Evolutionary conservation across 2,888 invertebrate genomes (phyloP).

Genomic region (Bombylius discolor): DNA sequence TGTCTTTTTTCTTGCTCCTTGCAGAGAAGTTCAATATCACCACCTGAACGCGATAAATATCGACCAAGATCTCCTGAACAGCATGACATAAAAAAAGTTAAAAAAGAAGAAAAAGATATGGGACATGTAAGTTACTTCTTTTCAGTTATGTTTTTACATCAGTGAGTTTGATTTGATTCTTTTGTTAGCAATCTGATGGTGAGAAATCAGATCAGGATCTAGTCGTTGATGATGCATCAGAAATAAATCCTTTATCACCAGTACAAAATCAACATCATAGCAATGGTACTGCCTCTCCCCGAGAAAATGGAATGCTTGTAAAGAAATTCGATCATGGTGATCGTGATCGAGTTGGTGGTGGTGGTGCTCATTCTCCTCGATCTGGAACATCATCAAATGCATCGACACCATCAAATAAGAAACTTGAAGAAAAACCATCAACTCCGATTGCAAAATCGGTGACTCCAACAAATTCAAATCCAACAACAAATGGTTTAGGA

Average conservation of each 20-base stretch:
- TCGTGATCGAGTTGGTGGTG: conserved; percentile 24
- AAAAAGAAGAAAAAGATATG: conserved; percentile 73
- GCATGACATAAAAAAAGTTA: conserved; percentile 51
- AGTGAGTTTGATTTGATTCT: background rate
- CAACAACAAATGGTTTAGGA: conserved; percentile 45
- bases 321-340: conserved; percentile 23
- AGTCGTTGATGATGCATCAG: conserved; percentile 89
- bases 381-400: conserved; percentile 83
- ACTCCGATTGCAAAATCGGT: conserved; percentile 85
- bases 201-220: conserved; percentile 84
- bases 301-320: conserved; percentile 64
- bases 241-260: conserved; percentile 59
- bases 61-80: conserved; percentile 67
- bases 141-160: background rate
- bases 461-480: conserved; percentile 56
- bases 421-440: conserved; percentile 76
- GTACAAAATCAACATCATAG: conserved; percentile 27
- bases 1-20: conserved; percentile 12
- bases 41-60: conserved; percentile 64
- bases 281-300: conserved; percentile 61
- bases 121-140: conserved; percentile 52
- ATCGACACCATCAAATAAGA: conserved; percentile 79
- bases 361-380: conserved; percentile 34
- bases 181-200: conserved; percentile 58
- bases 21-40: conserved; percentile 76